Evolutionary conservation across 2,113 vertebrate species (phyloP).

Genomic region (Tychaedon coryphoeus): DNA sequence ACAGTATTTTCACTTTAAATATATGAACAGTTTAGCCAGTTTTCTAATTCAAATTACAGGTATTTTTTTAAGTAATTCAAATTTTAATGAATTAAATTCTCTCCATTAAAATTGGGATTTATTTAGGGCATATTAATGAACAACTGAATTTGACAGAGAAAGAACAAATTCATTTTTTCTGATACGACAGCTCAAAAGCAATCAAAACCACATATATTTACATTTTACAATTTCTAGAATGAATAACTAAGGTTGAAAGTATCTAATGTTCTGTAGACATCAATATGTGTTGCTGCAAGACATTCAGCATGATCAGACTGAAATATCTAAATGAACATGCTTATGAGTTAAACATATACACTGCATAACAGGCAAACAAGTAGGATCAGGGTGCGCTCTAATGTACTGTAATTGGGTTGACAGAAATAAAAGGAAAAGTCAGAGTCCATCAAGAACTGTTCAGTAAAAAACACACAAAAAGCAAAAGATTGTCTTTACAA

Average conservation of each 20-base stretch:
- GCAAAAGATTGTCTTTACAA: slow-evolving; percentile 70
- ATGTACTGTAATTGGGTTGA: slow-evolving; percentile 78
- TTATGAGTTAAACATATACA: slow-evolving; percentile 72
- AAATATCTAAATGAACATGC: slow-evolving; percentile 81
- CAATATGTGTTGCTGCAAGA: slow-evolving; percentile 75
- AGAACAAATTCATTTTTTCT: neutral
- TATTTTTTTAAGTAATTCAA: slow-evolving; percentile 17
- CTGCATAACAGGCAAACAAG: slow-evolving; percentile 70
- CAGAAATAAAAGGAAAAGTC: slow-evolving; percentile 86
- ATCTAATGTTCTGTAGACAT: slow-evolving; percentile 62
- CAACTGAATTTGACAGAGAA: neutral
- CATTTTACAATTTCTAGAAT: slow-evolving; percentile 27
- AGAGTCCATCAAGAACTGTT: slow-evolving; percentile 82
- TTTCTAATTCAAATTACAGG: neutral
- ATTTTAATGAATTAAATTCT: slow-evolving; percentile 23
- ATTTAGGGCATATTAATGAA: neutral
- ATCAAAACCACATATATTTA: neutral
- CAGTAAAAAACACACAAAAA: slow-evolving; percentile 74
- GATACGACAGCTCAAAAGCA: neutral
- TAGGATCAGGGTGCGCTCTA: slow-evolving; percentile 60
- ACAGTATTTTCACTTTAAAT: neutral
- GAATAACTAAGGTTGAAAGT: slow-evolving; percentile 43
- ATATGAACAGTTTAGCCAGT: neutral
- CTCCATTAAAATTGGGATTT: neutral
- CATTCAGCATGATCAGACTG: slow-evolving; percentile 76